Conservation (phyloP, 2,888 invertebrate genomes). For the Conus canariensis region DNA sequence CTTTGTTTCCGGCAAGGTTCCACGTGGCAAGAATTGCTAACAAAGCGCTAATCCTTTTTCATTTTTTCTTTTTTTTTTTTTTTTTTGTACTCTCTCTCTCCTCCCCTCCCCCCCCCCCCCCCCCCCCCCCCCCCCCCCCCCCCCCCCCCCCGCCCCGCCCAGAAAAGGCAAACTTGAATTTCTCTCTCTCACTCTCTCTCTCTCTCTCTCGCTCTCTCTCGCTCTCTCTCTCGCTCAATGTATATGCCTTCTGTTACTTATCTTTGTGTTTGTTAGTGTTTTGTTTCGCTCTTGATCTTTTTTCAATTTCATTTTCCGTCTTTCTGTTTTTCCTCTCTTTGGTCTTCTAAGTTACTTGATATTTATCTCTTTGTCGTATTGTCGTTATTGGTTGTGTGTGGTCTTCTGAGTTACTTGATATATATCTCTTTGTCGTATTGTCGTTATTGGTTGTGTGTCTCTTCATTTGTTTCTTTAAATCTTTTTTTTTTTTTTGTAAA, state of each 20-base stretch:
- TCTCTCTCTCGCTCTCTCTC: not conserved
- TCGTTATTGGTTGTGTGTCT: too few relatives aligned
- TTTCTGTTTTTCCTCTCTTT: not conserved
- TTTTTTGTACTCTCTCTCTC: not conserved
- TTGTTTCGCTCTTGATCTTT: not conserved
- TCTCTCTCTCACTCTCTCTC: not conserved
- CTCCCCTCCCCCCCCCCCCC: not conserved
- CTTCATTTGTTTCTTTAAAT: too few relatives aligned
- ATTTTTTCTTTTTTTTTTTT: not conserved
- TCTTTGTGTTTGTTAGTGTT: not conserved
- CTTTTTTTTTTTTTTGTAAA: too few relatives aligned
- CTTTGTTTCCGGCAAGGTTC: too few relatives aligned
- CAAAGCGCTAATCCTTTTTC: not conserved
- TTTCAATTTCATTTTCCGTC: not conserved
- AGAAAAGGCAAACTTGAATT: too few relatives aligned
- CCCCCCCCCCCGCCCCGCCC: too few relatives aligned
- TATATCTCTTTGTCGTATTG: too few relatives aligned
- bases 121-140: not conserved
- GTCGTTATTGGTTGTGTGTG: too few relatives aligned
- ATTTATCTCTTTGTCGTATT: too few relatives aligned
- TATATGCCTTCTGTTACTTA: not conserved
- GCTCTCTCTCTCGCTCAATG: not conserved
- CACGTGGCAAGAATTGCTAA: too few relatives aligned
- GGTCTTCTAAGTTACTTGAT: too few relatives aligned
- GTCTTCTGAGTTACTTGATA: too few relatives aligned